These are phyloP conservation scores for Apteryx mantelli DNA, from an alignment of 2,113 vertebrate genomes.

Conservation along the genomic window DNA sequence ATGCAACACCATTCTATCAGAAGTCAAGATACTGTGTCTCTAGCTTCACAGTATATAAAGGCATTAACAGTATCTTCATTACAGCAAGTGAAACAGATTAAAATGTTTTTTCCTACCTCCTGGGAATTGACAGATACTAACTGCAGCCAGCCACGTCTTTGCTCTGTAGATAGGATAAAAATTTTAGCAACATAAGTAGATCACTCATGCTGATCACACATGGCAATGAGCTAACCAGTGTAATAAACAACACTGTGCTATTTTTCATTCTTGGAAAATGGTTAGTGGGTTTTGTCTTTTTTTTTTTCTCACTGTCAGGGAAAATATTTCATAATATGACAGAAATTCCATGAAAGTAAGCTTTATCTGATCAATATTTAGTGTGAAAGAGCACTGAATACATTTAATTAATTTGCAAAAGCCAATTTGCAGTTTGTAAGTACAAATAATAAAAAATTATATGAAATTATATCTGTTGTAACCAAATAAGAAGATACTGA, in stretches of 20 bases:
- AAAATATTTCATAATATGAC: neutral
- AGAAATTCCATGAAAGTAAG: neutral
- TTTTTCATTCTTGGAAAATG: neutral
- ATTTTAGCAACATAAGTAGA: neutral
- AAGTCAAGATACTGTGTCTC: neutral
- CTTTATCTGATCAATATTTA: neutral
- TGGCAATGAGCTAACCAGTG: neutral
- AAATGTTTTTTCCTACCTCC: neutral
- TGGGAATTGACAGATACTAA: neutral
- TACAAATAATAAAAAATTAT: neutral
- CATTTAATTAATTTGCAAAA: neutral
- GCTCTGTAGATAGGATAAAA: neutral
- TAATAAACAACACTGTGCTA: neutral
- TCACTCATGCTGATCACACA: neutral
- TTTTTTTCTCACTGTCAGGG: neutral
- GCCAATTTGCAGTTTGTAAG: neutral
- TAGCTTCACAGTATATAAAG: neutral
- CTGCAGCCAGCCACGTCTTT: neutral
- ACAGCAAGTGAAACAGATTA: neutral
- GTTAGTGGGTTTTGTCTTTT: neutral
- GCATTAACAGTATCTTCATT: neutral
- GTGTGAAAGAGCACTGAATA: neutral
- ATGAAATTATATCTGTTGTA: neutral
- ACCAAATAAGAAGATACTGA: neutral
- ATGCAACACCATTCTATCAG: neutral